phyloP scores from a whole-genome alignment of 2,888 invertebrate species.

The Andrena dorsata region DNA sequence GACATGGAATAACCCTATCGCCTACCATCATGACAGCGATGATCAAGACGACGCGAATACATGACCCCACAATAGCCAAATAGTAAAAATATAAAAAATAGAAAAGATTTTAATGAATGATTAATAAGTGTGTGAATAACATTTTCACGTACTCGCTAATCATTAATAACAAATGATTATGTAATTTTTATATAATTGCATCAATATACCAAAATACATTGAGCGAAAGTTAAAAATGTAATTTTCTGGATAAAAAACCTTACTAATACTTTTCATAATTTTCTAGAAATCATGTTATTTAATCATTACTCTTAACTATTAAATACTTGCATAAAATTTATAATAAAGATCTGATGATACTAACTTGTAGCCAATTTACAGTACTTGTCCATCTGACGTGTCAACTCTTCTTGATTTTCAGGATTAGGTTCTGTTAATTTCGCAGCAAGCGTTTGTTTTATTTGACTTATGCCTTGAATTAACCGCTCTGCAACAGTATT shows the following conservation, averaged over 20 bases:
- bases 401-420: conserved; percentile 88
- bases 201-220: neutral
- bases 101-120: too few relatives aligned
- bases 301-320: neutral
- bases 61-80: too few relatives aligned
- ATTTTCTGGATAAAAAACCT: neutral
- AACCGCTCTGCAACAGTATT: conserved; percentile 88
- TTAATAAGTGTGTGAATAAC: too few relatives aligned
- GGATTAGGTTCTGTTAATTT: conserved; percentile 88
- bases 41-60: too few relatives aligned
- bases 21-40: too few relatives aligned
- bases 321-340: neutral
- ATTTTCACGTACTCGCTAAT: too few relatives aligned
- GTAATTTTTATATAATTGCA: too few relatives aligned
- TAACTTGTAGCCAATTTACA: conserved; percentile 90
- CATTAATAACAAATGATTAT: too few relatives aligned
- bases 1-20: too few relatives aligned
- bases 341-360: conserved; percentile 72
- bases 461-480: conserved; percentile 91
- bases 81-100: too few relatives aligned
- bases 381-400: conserved; percentile 90
- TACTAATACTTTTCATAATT: neutral
- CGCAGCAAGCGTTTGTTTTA: conserved; percentile 90
- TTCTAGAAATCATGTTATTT: neutral
- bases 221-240: neutral